Evolutionary conservation across 2,113 vertebrate genomes (phyloP), one percentile per base, ranked within the genome.

Genomic region (Plecotus auritus): DNA sequence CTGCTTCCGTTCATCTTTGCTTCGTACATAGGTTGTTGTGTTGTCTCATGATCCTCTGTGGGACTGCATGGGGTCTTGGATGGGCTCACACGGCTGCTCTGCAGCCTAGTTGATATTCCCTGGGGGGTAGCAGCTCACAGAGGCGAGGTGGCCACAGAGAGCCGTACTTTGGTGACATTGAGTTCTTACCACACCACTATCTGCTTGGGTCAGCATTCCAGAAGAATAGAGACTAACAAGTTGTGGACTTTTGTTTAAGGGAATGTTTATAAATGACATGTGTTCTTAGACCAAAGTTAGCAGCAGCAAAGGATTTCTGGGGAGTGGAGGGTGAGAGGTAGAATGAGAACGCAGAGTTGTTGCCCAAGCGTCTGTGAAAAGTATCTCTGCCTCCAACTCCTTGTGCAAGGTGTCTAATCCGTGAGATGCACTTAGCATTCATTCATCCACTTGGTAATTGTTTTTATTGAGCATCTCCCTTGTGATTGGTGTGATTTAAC

Each of bases 11-110:
- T 54, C 28, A 2, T 13, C 59, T 77, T 17, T 45, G 70, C 64
- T 67, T 54, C 35, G 0, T 32, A 17, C 5, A 0, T 1, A 37
- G 17, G 45, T 10, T 18, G 22, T 28, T 18, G 1, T 3, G 5
- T 32, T 66, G 32, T 42, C 51, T 87, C 49, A 4, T 3, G 30
- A 7, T 37, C 61, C 37, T 92, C 0, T 10, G 37, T 9, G 7
- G 64, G 35, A 42, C 66, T 90, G 49, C 1, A 1, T 73, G 30
- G n/a, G 18, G 56, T 23, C 67, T 73, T 17, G 74, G 84, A n/a
- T 35, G 40, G 70, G 20, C 30, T 70, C 61, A 10, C 35, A 26
- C n/a, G 30, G 74, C 9, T 37, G 35, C 35, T 20, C 56, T 40
- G 7, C 0, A 1, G 17, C 9, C 67, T 42, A 5, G 6, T 1